Evolutionary conservation across 2,113 vertebrate genomes (phyloP).

Genomic region (Onychostoma macrolepis): DNA sequence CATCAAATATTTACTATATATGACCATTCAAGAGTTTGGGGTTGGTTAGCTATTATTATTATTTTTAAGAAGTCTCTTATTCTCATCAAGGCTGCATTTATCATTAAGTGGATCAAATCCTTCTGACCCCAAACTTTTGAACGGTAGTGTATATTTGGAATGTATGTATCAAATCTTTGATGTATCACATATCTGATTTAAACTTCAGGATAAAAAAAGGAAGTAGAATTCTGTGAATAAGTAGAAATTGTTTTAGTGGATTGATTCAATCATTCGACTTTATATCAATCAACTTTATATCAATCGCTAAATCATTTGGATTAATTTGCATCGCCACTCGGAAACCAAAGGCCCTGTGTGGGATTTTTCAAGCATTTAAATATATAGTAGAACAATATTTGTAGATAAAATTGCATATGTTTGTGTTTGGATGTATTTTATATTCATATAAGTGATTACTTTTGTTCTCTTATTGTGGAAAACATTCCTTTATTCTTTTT

Average conservation of each 20-base stretch:
- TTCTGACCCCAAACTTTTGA: background rate
- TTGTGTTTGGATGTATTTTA: background rate
- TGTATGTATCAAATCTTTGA: background rate
- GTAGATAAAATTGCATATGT: background rate
- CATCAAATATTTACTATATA: background rate
- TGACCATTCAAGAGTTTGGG: background rate
- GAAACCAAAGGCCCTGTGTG: too few species aligned
- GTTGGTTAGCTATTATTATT: background rate
- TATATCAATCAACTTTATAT: too few species aligned
- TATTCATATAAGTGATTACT: background rate
- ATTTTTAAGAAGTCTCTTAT: background rate
- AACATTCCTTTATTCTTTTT: background rate
- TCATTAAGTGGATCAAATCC: background rate
- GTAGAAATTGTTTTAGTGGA: background rate
- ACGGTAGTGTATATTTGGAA: background rate
- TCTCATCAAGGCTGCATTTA: too few species aligned
- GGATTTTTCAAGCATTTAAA: too few species aligned
- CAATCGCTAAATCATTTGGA: background rate
- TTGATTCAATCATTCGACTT: too few species aligned
- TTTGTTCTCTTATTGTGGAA: background rate
- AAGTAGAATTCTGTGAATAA: background rate
- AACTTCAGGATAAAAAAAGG: background rate
- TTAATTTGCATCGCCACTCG: background rate
- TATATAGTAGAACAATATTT: background rate
- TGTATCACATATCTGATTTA: background rate